These are phyloP conservation scores for Agonum fuliginosum DNA, from an alignment of 2,888 invertebrate genomes.

Conservation along the genomic window DNA sequence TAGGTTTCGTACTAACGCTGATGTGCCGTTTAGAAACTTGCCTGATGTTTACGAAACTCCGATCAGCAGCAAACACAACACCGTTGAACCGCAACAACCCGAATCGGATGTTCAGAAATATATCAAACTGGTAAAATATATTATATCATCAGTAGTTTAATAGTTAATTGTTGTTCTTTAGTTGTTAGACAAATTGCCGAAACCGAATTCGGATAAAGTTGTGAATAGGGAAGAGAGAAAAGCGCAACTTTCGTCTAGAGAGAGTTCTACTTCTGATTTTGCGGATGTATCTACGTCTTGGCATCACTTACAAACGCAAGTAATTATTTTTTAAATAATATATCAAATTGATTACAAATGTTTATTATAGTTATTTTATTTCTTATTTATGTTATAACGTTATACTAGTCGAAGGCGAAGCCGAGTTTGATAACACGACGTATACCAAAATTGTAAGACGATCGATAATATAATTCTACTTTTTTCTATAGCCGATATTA, in stretches of 20 bases:
- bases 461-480: too few species aligned
- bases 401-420: neutral
- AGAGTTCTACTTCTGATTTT: conserved; percentile 66
- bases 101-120: conserved; percentile 73
- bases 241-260: conserved; percentile 61
- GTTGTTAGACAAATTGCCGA: conserved; percentile 67
- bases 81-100: conserved; percentile 63
- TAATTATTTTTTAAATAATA: neutral
- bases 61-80: conserved; percentile 66
- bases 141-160: conserved; percentile 27
- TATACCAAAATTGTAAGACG: too few species aligned
- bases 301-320: conserved; percentile 45
- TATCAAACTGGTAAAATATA: conserved; percentile 72
- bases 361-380: too few species aligned
- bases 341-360: neutral
- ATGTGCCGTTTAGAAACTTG: conserved; percentile 17
- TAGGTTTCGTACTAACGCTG: conserved; percentile 8
- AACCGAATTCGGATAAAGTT: conserved; percentile 62
- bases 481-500: too few species aligned
- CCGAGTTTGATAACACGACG: too few species aligned
- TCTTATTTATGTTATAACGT: neutral
- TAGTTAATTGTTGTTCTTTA: conserved; percentile 62
- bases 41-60: conserved; percentile 67
- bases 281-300: conserved; percentile 63
- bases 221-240: conserved; percentile 60